Conservation (phyloP, 2,113 vertebrate genomes). For the Pan troglodytes region NHGRI_mPanTro3-v2.1_pri NC_072407.2:112565501-112566000, state of each 20-base stretch:
- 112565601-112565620: background rate
- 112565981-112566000: slow-evolving; percentile 15
- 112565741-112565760: background rate
- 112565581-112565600: background rate
- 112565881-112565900: slow-evolving; percentile 86
- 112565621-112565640: background rate
- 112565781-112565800: background rate
- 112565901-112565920: slow-evolving; percentile 92
- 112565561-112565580: background rate
- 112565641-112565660: background rate
- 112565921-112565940: slow-evolving; percentile 93
- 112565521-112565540: background rate
- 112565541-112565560: background rate
- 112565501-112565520: background rate
- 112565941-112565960: slow-evolving; percentile 92
- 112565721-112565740: background rate
- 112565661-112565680: background rate
- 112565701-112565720: background rate
- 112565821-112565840: background rate
- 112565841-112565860: slow-evolving; percentile 91
- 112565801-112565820: background rate
- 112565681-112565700: background rate
- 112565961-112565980: slow-evolving; percentile 76
- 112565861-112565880: slow-evolving; percentile 86
- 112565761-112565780: background rate